Evolutionary conservation across 2,797 vertebrate genomes (phyloP).

Genomic region (Cyclopterus lumpus): DNA sequence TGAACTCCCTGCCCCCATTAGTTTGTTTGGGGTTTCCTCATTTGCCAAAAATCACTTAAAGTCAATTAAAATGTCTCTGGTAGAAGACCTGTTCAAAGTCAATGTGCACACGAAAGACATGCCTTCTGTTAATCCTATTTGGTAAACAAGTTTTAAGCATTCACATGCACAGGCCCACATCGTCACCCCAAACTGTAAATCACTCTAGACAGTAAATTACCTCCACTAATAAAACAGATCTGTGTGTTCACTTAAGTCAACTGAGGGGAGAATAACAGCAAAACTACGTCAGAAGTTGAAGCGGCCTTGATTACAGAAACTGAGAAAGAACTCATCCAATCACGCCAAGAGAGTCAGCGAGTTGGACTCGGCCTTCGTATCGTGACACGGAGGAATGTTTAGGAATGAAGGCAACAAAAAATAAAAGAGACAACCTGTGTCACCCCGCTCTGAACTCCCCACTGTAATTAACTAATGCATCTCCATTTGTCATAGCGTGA

Average conservation of each 20-base stretch:
- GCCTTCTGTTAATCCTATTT: slow-evolving; percentile 60
- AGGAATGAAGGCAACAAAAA: slow-evolving; percentile 71
- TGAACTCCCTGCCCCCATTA: slow-evolving; percentile 54
- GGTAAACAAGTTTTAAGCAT: slow-evolving; percentile 59
- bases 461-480: slow-evolving; percentile 88
- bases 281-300: slow-evolving; percentile 67
- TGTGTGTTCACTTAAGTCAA: slow-evolving; percentile 68
- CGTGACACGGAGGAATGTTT: slow-evolving; percentile 76
- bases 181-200: slow-evolving; percentile 60
- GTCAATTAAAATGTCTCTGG: slow-evolving; percentile 57
- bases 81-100: slow-evolving; percentile 54
- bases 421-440: slow-evolving; percentile 76
- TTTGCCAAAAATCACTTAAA: slow-evolving; percentile 63
- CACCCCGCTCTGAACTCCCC: slow-evolving; percentile 86
- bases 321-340: slow-evolving; percentile 71
- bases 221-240: slow-evolving; percentile 65
- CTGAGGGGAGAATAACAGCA: slow-evolving; percentile 55
- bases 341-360: slow-evolving; percentile 68
- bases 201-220: slow-evolving; percentile 65
- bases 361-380: slow-evolving; percentile 67
- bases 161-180: slow-evolving; percentile 53
- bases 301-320: slow-evolving; percentile 76
- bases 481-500: slow-evolving; percentile 89
- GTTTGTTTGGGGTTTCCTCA: slow-evolving; percentile 37
- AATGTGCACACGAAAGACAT: slow-evolving; percentile 52